Conservation (phyloP, 2,888 invertebrate species). For the Cryptus armator region DNA sequence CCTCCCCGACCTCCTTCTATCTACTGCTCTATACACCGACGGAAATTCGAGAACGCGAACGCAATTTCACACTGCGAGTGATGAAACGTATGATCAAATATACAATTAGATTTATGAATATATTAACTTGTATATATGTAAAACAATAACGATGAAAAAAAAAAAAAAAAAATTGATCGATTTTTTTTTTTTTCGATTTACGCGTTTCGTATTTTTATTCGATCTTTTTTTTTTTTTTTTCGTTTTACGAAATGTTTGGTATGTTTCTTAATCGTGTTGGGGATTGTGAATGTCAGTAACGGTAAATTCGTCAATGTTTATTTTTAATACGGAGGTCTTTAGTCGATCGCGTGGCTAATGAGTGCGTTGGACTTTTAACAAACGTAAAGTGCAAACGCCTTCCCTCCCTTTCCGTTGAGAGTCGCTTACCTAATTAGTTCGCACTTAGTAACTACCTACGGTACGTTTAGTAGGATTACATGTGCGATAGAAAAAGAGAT, state of each 20-base stretch:
- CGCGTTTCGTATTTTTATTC: not conserved
- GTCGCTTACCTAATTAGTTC: constrained; percentile 63
- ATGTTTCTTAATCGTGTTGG: too few species aligned
- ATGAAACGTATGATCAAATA: constrained; percentile 15
- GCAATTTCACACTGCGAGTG: constrained; percentile 34
- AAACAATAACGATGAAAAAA: not conserved
- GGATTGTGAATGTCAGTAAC: not conserved
- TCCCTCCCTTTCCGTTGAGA: not conserved
- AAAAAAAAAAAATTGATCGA: constrained; percentile 36
- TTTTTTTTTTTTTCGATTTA: constrained; percentile 18
- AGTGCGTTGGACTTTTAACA: constrained; percentile 17
- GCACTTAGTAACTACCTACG: constrained; percentile 62
- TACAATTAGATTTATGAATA: not conserved
- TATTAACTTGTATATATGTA: not conserved
- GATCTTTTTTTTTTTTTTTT: constrained; percentile 18
- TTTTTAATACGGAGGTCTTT: not conserved
- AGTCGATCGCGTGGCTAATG: not conserved
- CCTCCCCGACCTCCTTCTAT: not conserved
- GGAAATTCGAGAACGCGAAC: constrained; percentile 37
- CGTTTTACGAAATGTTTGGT: constrained; percentile 4
- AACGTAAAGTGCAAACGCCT: not conserved
- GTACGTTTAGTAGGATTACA: not conserved
- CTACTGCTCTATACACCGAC: constrained; percentile 27
- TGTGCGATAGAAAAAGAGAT: constrained; percentile 3
- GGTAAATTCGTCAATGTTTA: not conserved